phyloP scores from a whole-genome alignment of 64 coral and sea anemone genomes.

The Pocillopora verrucosa region DNA sequence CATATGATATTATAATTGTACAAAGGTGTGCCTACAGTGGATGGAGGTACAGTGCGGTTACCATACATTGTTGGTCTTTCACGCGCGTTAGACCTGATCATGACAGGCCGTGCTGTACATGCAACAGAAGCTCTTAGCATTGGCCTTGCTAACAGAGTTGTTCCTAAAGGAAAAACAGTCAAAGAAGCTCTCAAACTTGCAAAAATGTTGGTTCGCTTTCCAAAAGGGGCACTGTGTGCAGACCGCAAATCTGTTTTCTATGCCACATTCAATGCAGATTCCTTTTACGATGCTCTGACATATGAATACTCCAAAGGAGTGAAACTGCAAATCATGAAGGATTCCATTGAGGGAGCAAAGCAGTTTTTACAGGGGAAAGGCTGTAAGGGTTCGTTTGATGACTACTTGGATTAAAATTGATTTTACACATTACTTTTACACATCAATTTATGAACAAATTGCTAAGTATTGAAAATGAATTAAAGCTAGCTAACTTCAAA shows the following conservation, averaged over 20 bases:
- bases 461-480: no score
- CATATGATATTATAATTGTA: no score
- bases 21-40: no score
- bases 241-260: slow-evolving; percentile 85
- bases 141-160: slow-evolving; percentile 82
- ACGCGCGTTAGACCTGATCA: no score
- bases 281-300: slow-evolving; percentile 80
- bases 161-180: slow-evolving; percentile 76
- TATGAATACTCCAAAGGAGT: slow-evolving; percentile 82
- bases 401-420: slow-evolving; percentile 34
- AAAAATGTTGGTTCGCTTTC: slow-evolving; percentile 64
- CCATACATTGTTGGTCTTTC: no score
- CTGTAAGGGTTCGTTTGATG: slow-evolving; percentile 88
- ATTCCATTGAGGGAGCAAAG: slow-evolving; percentile 72
- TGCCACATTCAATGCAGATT: slow-evolving; percentile 84
- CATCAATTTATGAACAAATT: no score
- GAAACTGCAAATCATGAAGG: slow-evolving; percentile 64
- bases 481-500: no score
- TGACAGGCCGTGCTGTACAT: no score
- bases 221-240: slow-evolving; percentile 68
- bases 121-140: slow-evolving; percentile 85
- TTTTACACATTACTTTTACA: no score
- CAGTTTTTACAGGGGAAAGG: slow-evolving; percentile 81
- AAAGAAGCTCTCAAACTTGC: slow-evolving; percentile 71
- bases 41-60: no score